Percentiles rank a stretch among this genome's conserved stretches.
phyloP scores from a whole-genome alignment of 2,113 vertebrate genomes.

The Lathamus discolor region DNA sequence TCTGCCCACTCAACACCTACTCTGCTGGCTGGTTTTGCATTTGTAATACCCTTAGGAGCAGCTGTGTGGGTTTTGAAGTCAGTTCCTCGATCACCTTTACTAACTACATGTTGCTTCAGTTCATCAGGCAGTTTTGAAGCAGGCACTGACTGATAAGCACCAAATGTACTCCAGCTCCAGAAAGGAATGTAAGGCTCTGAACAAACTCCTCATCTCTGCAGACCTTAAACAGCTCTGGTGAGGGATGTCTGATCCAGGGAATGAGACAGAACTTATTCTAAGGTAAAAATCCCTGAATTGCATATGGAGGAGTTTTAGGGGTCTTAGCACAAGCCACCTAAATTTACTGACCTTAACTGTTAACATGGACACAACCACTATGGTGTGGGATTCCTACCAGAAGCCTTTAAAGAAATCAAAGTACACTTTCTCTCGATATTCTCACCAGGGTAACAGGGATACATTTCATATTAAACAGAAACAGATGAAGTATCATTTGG shows the following conservation, averaged over 20 bases:
- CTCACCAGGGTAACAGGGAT: not conserved
- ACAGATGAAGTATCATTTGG: not conserved
- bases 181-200: not conserved
- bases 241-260: not conserved
- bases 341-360: not conserved
- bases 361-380: not conserved
- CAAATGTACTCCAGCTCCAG: not conserved
- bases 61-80: not conserved
- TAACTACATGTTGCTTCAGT: not conserved
- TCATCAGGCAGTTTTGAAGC: not conserved
- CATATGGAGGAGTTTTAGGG: fast-evolving
- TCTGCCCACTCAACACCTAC: not conserved
- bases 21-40: not conserved
- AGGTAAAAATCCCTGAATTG: not conserved
- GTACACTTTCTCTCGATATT: not conserved
- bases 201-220: not conserved
- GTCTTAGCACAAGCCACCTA: not conserved
- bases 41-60: not conserved
- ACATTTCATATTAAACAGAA: not conserved
- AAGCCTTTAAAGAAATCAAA: not conserved
- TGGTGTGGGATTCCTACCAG: not conserved
- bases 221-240: not conserved
- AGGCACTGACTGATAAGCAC: not conserved
- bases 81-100: not conserved
- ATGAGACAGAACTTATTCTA: not conserved